Percentiles rank a stretch among this genome's conserved stretches.
phyloP scores from a whole-genome alignment of 2,113 vertebrate genomes.

The Pandion haliaetus region DNA sequence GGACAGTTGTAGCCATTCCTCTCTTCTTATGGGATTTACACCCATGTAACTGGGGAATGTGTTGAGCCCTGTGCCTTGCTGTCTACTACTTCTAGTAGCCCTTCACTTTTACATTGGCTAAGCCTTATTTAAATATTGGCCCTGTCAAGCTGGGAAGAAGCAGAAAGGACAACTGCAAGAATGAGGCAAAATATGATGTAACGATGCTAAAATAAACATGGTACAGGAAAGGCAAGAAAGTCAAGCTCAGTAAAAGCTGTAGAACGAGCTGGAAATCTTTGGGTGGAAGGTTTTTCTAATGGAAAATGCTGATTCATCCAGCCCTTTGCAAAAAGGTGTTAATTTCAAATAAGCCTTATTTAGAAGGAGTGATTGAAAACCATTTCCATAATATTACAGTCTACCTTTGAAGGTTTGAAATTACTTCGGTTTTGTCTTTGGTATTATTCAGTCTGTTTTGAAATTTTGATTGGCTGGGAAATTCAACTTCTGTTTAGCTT shows the following conservation, averaged over 20 bases:
- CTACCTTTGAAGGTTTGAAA: conserved; percentile 27
- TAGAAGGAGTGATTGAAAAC: conserved; percentile 25
- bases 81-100: neutral
- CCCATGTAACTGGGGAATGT: neutral
- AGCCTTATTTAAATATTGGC: neutral
- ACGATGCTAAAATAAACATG: conserved; percentile 31
- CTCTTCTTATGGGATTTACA: neutral
- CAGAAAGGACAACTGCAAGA: neutral
- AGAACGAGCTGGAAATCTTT: neutral
- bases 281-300: neutral
- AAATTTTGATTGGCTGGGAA: neutral
- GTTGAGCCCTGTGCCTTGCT: neutral
- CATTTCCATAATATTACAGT: conserved; percentile 35
- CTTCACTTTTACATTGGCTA: neutral
- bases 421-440: conserved; percentile 6
- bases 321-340: neutral
- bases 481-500: conserved; percentile 8
- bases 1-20: neutral
- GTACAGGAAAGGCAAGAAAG: conserved; percentile 55
- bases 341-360: conserved; percentile 42
- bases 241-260: neutral
- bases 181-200: conserved; percentile 48
- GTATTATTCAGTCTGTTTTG: neutral
- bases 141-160: neutral
- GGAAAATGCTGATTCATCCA: conserved; percentile 50